Base-by-base conservation (phyloP, 2,113 vertebrate species). In the Anser cygnoides region DNA sequence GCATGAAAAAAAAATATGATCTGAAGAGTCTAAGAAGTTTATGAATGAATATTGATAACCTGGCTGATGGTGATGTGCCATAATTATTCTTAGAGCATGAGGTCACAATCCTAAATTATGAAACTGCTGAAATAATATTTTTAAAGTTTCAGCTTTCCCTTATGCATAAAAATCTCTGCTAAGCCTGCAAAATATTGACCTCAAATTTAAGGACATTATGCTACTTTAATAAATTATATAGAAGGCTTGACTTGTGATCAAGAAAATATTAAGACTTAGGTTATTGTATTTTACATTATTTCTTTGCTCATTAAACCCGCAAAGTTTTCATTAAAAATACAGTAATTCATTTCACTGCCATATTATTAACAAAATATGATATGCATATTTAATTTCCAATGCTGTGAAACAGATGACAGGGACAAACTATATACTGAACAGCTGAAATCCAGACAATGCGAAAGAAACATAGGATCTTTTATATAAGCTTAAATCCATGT, bases 101-200 rank as follows among this genome's bases (percentile, higher is more conserved):
- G 93, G 97, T 97, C 96, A 97, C 89, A 89, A 93, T 84, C 87
- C 75, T 88, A 94, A 97, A 96, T 90, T 94, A 96, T 83, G 72
- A 97, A 96, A 97, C 78, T 97, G 97, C 96, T 97, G 96, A 97
- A 97, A 96, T 97, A 96, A 95, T 97, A 95, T 97, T 97, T 97
- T 97, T 87, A 68, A 95, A 97, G 96, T 95, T 97, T 97, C 92
- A 97, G 95, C 94, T 97, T 97, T 97, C 95, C 92, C 96, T 96
- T 95, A 96, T 93, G 93, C 91, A 96, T 88, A 92, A 96, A 96
- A 96, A 92, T 91, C 94, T 97, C 84, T 96, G 97, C 96, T 96
- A 96, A 89, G 93, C 90, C 94, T 93, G 95, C 94, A 97, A 92
- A 96, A 96, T 96, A 83, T 91, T 97, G 97, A 97, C 97, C 97